These are phyloP conservation scores for Araneus ventricosus DNA, from an alignment of 1,140 invertebrate species.

Conservation along the genomic window DNA sequence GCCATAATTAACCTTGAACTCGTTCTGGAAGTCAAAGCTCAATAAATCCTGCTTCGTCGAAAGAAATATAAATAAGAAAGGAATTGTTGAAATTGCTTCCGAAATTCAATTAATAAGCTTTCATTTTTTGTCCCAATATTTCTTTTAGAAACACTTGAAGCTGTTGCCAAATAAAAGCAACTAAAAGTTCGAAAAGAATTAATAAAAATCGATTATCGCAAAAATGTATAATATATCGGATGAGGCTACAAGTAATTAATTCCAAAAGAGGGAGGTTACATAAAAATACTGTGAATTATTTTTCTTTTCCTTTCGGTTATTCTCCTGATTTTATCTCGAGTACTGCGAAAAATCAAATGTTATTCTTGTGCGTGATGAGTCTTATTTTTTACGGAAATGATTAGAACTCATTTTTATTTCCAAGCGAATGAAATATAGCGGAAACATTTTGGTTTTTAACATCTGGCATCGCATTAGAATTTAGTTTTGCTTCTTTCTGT, in stretches of 20 bases:
- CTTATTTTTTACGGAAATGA: neutral
- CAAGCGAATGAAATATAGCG: no score
- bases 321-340: neutral
- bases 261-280: neutral
- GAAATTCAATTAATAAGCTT: neutral
- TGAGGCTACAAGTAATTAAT: constrained; percentile 1
- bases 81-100: neutral
- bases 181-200: neutral
- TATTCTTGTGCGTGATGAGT: neutral
- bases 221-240: neutral
- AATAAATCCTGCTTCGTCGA: no score
- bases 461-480: no score
- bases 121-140: neutral
- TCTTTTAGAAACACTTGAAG: no score
- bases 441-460: no score
- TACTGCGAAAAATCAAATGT: neutral
- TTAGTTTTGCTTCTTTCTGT: no score
- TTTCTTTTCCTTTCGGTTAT: neutral
- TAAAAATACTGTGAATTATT: neutral
- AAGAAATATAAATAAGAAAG: no score
- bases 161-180: neutral
- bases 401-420: neutral
- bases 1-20: no score
- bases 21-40: no score
- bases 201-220: neutral